Percentiles rank a stretch among this genome's conserved stretches.
phyloP scores from a whole-genome alignment of 2,888 invertebrate species.

The Cantharis nigra region DNA sequence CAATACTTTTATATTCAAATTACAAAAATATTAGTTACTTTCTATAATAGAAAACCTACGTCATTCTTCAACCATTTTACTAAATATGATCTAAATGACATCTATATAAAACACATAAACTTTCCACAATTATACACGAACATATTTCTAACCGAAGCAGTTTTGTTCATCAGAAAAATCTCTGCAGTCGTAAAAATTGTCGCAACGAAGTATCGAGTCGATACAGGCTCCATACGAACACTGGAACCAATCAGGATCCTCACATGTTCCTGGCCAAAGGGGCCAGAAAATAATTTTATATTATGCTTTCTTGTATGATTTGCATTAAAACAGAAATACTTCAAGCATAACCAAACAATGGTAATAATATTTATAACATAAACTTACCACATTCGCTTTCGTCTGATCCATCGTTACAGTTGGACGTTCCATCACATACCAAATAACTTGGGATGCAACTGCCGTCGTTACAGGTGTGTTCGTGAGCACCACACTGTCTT shows the following conservation, averaged over 20 bases:
- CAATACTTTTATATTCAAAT: constrained; percentile 15
- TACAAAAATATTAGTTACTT: constrained; percentile 13
- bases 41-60: constrained; percentile 22
- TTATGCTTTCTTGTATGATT: constrained; percentile 12
- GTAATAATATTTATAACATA: not conserved
- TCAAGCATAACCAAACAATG: not conserved
- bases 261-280: constrained; percentile 54
- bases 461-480: constrained; percentile 67
- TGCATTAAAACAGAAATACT: not conserved
- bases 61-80: constrained; percentile 26
- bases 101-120: constrained; percentile 36
- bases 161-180: constrained; percentile 91
- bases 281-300: constrained; percentile 30
- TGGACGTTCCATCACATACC: constrained; percentile 59
- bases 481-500: constrained; percentile 56
- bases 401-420: constrained; percentile 67
- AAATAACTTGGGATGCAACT: constrained; percentile 61
- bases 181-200: constrained; percentile 88
- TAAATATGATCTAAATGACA: constrained; percentile 28
- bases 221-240: constrained; percentile 76
- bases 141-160: constrained; percentile 66
- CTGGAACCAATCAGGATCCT: constrained; percentile 59
- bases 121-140: constrained; percentile 38
- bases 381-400: constrained; percentile 66
- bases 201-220: constrained; percentile 76